Evolutionary conservation across 2,888 invertebrate species (phyloP).

Genomic region (Amblyteles armatorius): DNA sequence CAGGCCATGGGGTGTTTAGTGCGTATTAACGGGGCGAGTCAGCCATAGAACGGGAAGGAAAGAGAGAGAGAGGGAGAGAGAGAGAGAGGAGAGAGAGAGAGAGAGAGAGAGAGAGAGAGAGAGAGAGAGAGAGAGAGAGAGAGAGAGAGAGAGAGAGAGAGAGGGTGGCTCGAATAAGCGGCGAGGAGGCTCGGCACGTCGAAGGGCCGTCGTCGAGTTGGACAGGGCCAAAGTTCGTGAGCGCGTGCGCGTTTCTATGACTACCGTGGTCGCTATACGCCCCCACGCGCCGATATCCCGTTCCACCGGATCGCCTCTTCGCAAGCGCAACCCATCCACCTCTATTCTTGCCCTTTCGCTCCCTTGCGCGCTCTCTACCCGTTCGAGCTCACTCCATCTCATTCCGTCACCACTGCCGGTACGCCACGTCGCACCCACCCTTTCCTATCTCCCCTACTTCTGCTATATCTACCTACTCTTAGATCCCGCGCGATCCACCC

Average conservation of each 20-base stretch:
- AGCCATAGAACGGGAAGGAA: conserved; percentile 72
- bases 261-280: conserved; percentile 81
- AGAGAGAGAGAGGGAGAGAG: conserved; percentile 51
- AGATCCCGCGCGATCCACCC: conserved; percentile 69
- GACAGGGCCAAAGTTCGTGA: conserved; percentile 71
- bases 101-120: conserved; percentile 51
- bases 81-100: conserved; percentile 57
- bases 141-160: conserved; percentile 52
- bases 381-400: conserved; percentile 78
- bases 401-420: conserved; percentile 78
- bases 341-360: conserved; percentile 62
- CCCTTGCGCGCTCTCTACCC: conserved; percentile 58
- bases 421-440: conserved; percentile 68
- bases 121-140: conserved; percentile 54
- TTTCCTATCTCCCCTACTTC: conserved; percentile 14
- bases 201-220: conserved; percentile 78
- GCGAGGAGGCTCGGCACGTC: conserved; percentile 70
- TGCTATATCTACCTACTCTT: conserved; percentile 66
- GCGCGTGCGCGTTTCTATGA: conserved; percentile 84
- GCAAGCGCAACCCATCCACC: conserved; percentile 65
- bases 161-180: conserved; percentile 67
- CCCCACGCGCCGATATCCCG: conserved; percentile 75
- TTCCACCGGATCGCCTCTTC: conserved; percentile 68
- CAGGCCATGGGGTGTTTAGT: conserved; percentile 83
- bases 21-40: conserved; percentile 81